Evolutionary conservation across 2,113 vertebrate genomes (phyloP).

Genomic region (Promerops cafer): DNA sequence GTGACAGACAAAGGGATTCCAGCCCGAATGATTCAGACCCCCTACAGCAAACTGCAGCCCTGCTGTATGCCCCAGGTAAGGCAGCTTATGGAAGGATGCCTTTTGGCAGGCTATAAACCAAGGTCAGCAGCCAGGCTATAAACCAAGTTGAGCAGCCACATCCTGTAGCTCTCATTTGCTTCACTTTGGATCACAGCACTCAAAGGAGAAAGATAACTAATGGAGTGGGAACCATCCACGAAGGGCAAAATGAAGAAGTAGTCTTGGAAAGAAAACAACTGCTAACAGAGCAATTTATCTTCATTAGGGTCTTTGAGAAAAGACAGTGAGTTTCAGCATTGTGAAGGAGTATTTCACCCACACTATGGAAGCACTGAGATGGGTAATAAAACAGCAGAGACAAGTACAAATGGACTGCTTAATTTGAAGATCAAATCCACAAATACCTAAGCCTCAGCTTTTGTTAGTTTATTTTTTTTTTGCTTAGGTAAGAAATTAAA

Average conservation of each 20-base stretch:
- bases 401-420: neutral
- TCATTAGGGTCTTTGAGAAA: slow-evolving; percentile 7
- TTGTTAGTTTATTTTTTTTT: neutral
- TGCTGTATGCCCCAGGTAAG: neutral
- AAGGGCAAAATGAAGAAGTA: slow-evolving; percentile 2
- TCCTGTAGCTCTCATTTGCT: neutral
- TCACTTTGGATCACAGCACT: neutral
- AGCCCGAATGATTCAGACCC: neutral
- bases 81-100: neutral
- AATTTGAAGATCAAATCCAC: neutral
- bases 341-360: neutral
- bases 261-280: slow-evolving; percentile 29
- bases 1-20: neutral
- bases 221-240: neutral
- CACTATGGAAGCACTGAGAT: neutral
- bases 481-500: neutral
- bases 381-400: neutral
- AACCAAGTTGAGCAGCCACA: neutral
- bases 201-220: neutral
- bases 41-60: neutral
- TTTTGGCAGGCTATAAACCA: neutral
- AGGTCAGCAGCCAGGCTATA: neutral
- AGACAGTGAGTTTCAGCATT: neutral
- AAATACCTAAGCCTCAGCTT: neutral
- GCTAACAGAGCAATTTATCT: neutral